Evolutionary conservation across 2,113 vertebrate genomes (phyloP).

Genomic region (Ranitomeya variabilis): DNA sequence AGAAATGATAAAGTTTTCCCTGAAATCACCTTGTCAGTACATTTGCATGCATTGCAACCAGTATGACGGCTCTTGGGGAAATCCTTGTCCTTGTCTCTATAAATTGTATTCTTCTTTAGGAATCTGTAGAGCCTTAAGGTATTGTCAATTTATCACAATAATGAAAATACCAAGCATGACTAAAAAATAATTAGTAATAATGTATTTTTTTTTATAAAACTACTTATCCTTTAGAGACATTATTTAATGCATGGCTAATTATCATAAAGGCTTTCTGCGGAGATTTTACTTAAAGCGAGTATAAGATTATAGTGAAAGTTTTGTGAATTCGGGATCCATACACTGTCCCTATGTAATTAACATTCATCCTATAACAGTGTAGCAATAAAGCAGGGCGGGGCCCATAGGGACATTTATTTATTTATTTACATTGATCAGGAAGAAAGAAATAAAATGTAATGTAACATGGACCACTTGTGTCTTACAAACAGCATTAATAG

Average conservation of each 20-base stretch:
- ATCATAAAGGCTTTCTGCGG: constrained; percentile 20
- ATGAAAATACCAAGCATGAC: constrained; percentile 57
- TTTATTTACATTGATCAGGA: constrained; percentile 47
- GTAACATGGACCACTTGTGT: constrained; percentile 34
- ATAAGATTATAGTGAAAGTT: neutral
- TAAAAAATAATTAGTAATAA: constrained; percentile 51
- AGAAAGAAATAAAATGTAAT: constrained; percentile 29
- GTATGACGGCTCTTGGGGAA: constrained; percentile 30
- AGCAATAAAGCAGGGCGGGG: neutral
- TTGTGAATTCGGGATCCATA: neutral
- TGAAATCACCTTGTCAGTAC: neutral
- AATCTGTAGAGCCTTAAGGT: constrained; percentile 45
- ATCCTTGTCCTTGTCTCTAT: constrained; percentile 29
- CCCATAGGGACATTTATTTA: constrained; percentile 18
- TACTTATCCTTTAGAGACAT: constrained; percentile 50
- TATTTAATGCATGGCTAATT: constrained; percentile 47
- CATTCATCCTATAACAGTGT: neutral
- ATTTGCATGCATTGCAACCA: constrained; percentile 43
- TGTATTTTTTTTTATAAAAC: constrained; percentile 52
- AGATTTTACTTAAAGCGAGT: constrained; percentile 30
- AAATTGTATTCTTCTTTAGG: constrained; percentile 25
- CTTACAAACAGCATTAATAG: constrained; percentile 25
- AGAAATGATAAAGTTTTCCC: neutral
- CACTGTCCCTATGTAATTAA: constrained; percentile 14
- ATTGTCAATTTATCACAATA: constrained; percentile 57